Evolutionary conservation across 2,113 vertebrate genomes (phyloP), one percentile per base, ranked within the genome.

Genomic region (Cavia aperea): DNA sequence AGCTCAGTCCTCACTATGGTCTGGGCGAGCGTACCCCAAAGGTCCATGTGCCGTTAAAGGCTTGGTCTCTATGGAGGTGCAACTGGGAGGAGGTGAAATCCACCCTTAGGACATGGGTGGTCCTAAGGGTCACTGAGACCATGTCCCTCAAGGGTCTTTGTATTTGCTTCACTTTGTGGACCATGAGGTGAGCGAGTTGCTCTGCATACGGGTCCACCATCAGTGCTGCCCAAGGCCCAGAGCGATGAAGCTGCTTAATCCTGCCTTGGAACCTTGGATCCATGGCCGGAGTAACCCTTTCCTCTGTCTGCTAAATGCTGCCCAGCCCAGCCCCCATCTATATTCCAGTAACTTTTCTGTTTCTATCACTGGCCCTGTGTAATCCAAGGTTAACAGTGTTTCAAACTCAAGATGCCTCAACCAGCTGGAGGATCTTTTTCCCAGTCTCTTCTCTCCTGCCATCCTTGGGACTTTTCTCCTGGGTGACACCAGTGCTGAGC

Each of bases 401-500:
- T n/a, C 65, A 49, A 29, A 43, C 56, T 46, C 65, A 33, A 29
- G 39, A 21, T 7, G 23, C 36, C 36, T 15, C 1, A 21, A 2
- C 31, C 6, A 29, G 8, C 26, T 14, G 0, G 33, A 7, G 2
- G 29, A 7, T 11, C 4, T 26, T 24, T 10, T 23, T 33, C 33
- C 1, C 23, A 51, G 18, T 2, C n/a, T 18, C 39, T 66, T 26
- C 87, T 79, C 43, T 14, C 8, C 36, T 5, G 7, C 24, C 16
- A 19, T 24, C 7, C 4, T n/a, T 12, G 7, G 29, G 63, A 54
- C 29, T 46, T 1, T 39, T 23, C 70, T 90, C 43, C 65, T 60
- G 43, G 46, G 26, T 18, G 63, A 58, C 29, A 1, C 4, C 1
- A 0, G 7, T 36, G 7, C 73, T 3, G 10, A 43, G 70, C 39